Evolutionary conservation across 2,888 invertebrate species (phyloP), one percentile per base, ranked within the genome.

Genomic region (Acleris emargana): DNA sequence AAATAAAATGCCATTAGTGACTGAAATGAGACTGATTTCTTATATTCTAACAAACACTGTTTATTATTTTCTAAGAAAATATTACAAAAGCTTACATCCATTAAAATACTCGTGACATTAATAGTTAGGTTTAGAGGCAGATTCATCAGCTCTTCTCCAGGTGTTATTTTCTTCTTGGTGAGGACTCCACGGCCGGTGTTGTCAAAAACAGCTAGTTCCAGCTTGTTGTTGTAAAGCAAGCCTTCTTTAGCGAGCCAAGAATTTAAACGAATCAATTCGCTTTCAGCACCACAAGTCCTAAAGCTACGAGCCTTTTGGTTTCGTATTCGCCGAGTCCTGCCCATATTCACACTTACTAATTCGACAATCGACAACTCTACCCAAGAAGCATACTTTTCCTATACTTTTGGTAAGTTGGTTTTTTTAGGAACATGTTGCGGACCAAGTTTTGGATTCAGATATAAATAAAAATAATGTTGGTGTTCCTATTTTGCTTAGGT

Each of bases 101-200:
- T 82, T 82, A 95, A 93, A 78, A 89, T 79, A 38, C 94, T 94
- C 57, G 90, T 91, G 25, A 94, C 89, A 70, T 93, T 94, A 55
- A 95, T 93, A 58, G 95, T 93, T 67, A 94, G 81, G 72, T 93
- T 86, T 28, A 94, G 79, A 2, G 95, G 95, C 64, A 96, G 78
- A 71, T 91, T 93, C 67, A 96, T 93, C 13, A 96, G 82, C 71
- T 93, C 88, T 73, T 95, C 94, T 58, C 94, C 94, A 25, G 89
- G 76, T 9, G 77, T 73, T 43, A 96, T 89, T 50, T 82, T 84
- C 72, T 84, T 89, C 74, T 93, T 94, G 0, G 96, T 94, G 75
- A 94, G 92, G 25, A 97, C 88, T 22, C 97, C 97, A 63, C 97
- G 93, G 9, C 97, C 97, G 5, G 96, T 97, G 11, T 87, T 79